Conservation (phyloP, 1,140 invertebrate genomes). For the Heliconius eleuchia region DNA sequence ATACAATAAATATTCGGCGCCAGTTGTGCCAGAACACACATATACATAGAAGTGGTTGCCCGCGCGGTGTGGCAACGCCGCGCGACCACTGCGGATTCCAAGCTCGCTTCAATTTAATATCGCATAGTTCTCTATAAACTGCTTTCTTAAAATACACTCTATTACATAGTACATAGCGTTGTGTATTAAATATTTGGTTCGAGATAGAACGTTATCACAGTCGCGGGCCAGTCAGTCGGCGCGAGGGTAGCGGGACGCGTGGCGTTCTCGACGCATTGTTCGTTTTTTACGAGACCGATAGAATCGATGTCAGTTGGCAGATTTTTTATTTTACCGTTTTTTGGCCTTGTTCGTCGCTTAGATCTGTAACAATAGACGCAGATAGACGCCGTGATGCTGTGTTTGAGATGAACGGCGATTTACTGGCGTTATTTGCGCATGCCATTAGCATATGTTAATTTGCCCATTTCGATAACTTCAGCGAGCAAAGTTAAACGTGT, state of each 20-base stretch:
- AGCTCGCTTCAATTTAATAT: conserved; percentile 63
- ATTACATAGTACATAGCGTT: conserved; percentile 30
- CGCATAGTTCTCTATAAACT: conserved; percentile 53
- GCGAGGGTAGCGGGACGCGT: conserved; percentile 76
- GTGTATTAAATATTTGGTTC: background rate
- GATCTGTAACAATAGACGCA: conserved; percentile 34
- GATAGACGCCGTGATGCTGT: conserved; percentile 32
- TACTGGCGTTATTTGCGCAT: background rate
- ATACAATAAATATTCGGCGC: conserved; percentile 81
- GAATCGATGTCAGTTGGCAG: conserved; percentile 81
- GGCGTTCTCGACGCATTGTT: conserved; percentile 68
- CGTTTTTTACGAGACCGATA: conserved; percentile 74
- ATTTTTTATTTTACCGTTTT: conserved; percentile 81
- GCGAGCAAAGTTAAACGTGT: background rate
- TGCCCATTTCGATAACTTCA: background rate
- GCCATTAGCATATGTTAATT: conserved; percentile 1
- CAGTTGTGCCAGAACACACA: conserved; percentile 77
- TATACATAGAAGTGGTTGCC: conserved; percentile 73
- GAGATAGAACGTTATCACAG: conserved; percentile 52
- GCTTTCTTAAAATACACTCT: conserved; percentile 38
- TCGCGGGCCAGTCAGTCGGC: conserved; percentile 37
- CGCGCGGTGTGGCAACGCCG: conserved; percentile 74
- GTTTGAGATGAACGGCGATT: background rate
- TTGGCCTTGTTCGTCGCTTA: conserved; percentile 70
- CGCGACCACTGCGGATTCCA: conserved; percentile 64